Percentiles rank a stretch among this genome's conserved stretches.
These are phyloP conservation scores for Aplochiton taeniatus DNA, from an alignment of 2,797 vertebrate species.

Conservation along the genomic window DNA sequence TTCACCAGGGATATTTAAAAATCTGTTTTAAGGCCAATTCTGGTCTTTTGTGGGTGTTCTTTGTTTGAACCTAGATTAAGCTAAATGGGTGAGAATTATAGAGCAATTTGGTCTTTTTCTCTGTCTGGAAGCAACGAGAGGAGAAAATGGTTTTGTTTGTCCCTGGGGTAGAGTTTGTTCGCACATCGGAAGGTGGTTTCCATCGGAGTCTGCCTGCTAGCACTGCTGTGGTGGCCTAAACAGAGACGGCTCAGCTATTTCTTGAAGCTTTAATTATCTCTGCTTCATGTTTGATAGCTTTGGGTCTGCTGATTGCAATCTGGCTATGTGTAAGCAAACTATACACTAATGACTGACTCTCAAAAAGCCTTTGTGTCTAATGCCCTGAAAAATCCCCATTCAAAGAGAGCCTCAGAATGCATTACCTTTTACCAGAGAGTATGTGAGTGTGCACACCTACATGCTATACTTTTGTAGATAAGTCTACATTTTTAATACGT, in stretches of 20 bases:
- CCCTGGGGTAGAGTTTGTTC: slow-evolving; percentile 23
- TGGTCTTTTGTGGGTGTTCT: slow-evolving; percentile 34
- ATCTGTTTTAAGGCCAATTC: slow-evolving; percentile 21
- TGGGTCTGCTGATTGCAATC: slow-evolving; percentile 41
- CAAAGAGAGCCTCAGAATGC: too few relatives aligned
- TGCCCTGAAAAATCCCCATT: background rate
- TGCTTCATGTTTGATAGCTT: slow-evolving; percentile 42
- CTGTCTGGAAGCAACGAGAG: slow-evolving; percentile 29
- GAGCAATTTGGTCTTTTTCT: slow-evolving; percentile 33
- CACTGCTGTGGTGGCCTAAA: slow-evolving; percentile 11
- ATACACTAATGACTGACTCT: slow-evolving; percentile 3
- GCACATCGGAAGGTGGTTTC: slow-evolving; percentile 37
- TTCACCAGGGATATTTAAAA: slow-evolving; percentile 35
- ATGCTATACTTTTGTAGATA: too few relatives aligned
- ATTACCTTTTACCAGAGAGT: too few relatives aligned
- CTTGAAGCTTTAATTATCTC: slow-evolving; percentile 45
- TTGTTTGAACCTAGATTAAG: slow-evolving; percentile 44
- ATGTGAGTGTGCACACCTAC: too few relatives aligned
- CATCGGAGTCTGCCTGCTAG: slow-evolving; percentile 39
- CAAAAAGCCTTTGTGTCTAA: background rate
- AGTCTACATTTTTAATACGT: too few relatives aligned
- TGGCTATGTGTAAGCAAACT: slow-evolving; percentile 38
- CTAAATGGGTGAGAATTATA: slow-evolving; percentile 52
- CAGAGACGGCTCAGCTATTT: slow-evolving; percentile 27
- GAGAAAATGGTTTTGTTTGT: slow-evolving; percentile 38